Base-by-base conservation (phyloP, 2,113 vertebrate species). In the Callospermophilus lateralis region DNA sequence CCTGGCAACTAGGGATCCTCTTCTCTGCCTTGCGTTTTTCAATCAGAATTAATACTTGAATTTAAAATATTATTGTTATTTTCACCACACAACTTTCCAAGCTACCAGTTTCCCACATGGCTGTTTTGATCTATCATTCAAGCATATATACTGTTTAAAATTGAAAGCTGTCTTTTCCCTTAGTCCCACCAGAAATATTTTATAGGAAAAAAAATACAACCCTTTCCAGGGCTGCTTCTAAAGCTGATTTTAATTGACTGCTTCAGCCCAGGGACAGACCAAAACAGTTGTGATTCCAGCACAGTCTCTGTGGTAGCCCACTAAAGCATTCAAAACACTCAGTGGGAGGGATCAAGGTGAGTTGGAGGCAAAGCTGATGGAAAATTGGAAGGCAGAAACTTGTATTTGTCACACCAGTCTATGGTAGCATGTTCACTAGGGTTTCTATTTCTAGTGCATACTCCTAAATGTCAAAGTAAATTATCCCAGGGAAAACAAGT, bases 381-480 rank as follows among this genome's bases (percentile, higher is more conserved):
- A 65, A 96, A 98, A 97, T 70, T 84, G 22, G 37, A 97, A 79
- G 55, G n/a, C 93, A 95, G 39, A 58, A 94, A 34, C 63, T 98
- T 78, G n/a, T 95, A 89, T 97, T 86, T 97, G 90, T 97, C 86
- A 92, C 90, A 89, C 90, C 78, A 87, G 42, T 97, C 93, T 92
- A 84, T 67, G 85, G 67, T 87, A 88, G 86, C 78, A 85, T 96
- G 61, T 74, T 96, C 92, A 92, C 73, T 89, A 51, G 77, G 87
- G 83, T 92, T 98, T 98, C 79, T 97, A 97, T 97, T 98, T 94
- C 94, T 90, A 70, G 32, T 93, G 88, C 94, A 92, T 87, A 97
- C 42, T 65, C 94, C 96, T 96, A 98, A 98, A 97, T 97, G 97
- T 98, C 98, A 98, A 97, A 97, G 98, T 98, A 98, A 98, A 98